Percentiles rank a stretch among this genome's conserved stretches.
phyloP scores from a whole-genome alignment of 2,888 invertebrate genomes.

The Cheilosia vernalis region DNA sequence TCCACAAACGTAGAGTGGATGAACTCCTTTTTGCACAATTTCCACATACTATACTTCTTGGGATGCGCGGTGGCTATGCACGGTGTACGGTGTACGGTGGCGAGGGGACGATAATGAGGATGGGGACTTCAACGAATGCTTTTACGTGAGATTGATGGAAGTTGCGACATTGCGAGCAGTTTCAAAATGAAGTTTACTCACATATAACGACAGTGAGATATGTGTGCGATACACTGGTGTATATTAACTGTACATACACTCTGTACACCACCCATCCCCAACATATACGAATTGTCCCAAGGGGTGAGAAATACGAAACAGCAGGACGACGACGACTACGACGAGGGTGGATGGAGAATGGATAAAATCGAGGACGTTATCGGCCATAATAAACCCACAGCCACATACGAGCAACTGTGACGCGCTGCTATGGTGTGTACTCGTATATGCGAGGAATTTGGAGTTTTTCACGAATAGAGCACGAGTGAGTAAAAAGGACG shows the following conservation, averaged over 20 bases:
- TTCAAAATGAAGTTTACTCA: constrained; percentile 74
- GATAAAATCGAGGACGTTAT: constrained; percentile 74
- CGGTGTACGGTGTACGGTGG: not conserved
- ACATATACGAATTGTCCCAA: constrained; percentile 25
- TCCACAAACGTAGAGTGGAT: constrained; percentile 74
- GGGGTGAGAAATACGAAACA: constrained; percentile 59
- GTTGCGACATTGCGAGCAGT: constrained; percentile 73
- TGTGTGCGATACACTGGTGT: constrained; percentile 71
- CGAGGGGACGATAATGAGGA: constrained; percentile 60
- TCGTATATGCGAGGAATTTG: constrained; percentile 66
- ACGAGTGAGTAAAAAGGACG: constrained; percentile 63
- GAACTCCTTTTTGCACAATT: constrained; percentile 75
- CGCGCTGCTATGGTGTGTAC: constrained; percentile 46
- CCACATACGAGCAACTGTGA: constrained; percentile 60
- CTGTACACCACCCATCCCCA: constrained; percentile 46
- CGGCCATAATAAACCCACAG: constrained; percentile 75
- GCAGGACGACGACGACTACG: constrained; percentile 25
- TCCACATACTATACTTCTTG: constrained; percentile 63
- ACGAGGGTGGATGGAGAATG: constrained; percentile 52
- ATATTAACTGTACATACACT: constrained; percentile 68
- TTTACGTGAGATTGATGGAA: constrained; percentile 75
- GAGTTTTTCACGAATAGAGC: constrained; percentile 55
- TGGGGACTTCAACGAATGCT: constrained; percentile 73
- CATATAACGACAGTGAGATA: constrained; percentile 66
- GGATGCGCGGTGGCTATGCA: not conserved